Evolutionary conservation across 2,113 vertebrate species (phyloP), one percentile per base, ranked within the genome.

Genomic region (Marcusenius ussheri): DNA sequence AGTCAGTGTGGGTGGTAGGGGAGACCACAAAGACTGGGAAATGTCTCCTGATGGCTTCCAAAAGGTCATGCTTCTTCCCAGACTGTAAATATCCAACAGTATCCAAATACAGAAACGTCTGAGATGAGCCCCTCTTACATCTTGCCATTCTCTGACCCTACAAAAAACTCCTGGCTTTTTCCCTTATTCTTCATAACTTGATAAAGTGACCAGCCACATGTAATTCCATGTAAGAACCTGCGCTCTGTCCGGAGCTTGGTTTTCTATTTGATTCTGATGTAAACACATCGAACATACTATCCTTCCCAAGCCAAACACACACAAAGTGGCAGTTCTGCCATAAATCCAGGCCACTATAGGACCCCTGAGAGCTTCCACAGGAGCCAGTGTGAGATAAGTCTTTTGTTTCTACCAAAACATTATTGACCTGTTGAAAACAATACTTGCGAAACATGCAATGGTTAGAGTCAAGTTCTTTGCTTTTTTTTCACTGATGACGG

Each of bases 61-160:
- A 87, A 87, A 87, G 85, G 85, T 53, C 15, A 56, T 8, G 90
- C 91, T 91, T 89, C 86, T 90, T 89, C 92, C 93, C 88, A 90
- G 91, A 92, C 90, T 93, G 92, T 93, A 94, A 94, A 92, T 92
- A 90, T 91, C 88, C 89, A 49, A 31, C 88, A 46, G 87, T 89
- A 92, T 92, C 94, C 92, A 94, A 91, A 92, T 45, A 90, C 89
- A 90, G 92, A 90, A 90, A 90, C 89, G 90, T 92, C 93, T 92
- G 58, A 92, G 94, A 96, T 95, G 94, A 94, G 93, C 86, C 21
- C 1, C 47, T 91, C 91, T 93, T 93, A 90, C 39, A 27, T 53
- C 89, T 92, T 90, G 90, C 89, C 42, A 62, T 56, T 70, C 88
- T 89, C 13, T 39, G 45, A 31, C 77, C 77, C 56, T 83, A 53